phyloP scores from a whole-genome alignment of 2,888 invertebrate species.

The Lepetodrilus schrolli region DNA sequence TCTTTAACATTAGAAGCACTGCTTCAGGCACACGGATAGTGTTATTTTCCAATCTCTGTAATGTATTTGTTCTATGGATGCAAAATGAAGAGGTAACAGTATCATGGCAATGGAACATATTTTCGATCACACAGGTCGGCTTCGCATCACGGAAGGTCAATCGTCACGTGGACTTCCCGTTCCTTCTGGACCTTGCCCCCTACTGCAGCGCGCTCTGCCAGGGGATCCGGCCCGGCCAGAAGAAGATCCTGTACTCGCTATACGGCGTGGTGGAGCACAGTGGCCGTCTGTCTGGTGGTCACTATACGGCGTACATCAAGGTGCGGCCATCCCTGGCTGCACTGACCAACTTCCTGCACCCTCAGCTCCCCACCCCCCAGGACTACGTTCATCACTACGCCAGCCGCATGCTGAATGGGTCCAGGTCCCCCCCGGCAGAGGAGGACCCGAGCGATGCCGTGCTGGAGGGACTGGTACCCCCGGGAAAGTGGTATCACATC shows the following conservation, averaged over 20 bases:
- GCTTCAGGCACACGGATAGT: too few relatives aligned
- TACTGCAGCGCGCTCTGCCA: slow-evolving; percentile 84
- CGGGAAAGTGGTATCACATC: slow-evolving; percentile 93
- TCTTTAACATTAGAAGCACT: too few relatives aligned
- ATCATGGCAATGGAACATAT: too few relatives aligned
- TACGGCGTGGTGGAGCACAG: slow-evolving; percentile 97
- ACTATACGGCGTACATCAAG: slow-evolving; percentile 96
- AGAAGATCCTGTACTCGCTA: slow-evolving; percentile 86
- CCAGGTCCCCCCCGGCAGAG: slow-evolving; percentile 42
- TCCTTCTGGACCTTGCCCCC: slow-evolving; percentile 89
- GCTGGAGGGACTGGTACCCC: slow-evolving; percentile 52
- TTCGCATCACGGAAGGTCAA: slow-evolving; percentile 87
- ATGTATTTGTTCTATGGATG: too few relatives aligned
- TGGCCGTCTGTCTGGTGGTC: slow-evolving; percentile 90
- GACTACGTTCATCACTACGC: slow-evolving; percentile 58
- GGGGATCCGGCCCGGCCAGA: slow-evolving; percentile 78
- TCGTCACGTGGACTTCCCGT: slow-evolving; percentile 90
- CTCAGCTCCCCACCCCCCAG: slow-evolving; percentile 47
- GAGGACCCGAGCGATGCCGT: slow-evolving; percentile 52
- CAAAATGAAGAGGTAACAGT: too few relatives aligned
- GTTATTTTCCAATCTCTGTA: too few relatives aligned
- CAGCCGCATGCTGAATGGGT: slow-evolving; percentile 42
- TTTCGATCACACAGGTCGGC: too few relatives aligned
- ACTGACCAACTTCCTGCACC: slow-evolving; percentile 57
- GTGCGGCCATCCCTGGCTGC: slow-evolving; percentile 76